phyloP scores from a whole-genome alignment of 2,113 vertebrate genomes.

The mouse (Mus musculus) region GRCm39 chr9:81820001-81820500 shows the following conservation, averaged over 20 bases:
- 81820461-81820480: not conserved
- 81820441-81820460: not conserved
- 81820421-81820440: not conserved
- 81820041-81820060: not conserved
- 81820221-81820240: not conserved
- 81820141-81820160: not conserved
- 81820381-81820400: not conserved
- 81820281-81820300: not conserved
- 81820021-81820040: slow-evolving; percentile 32
- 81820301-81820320: not conserved
- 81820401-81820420: not conserved
- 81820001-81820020: not conserved
- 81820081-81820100: not conserved
- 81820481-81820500: not conserved
- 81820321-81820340: not conserved
- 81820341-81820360: not conserved
- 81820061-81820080: not conserved
- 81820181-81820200: not conserved
- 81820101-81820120: not conserved
- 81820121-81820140: not conserved
- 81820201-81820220: not conserved
- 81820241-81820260: not conserved
- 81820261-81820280: not conserved
- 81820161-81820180: not conserved
- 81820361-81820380: not conserved